Conservation (phyloP, 2,797 vertebrate species). For the Xyrichtys novacula region DNA sequence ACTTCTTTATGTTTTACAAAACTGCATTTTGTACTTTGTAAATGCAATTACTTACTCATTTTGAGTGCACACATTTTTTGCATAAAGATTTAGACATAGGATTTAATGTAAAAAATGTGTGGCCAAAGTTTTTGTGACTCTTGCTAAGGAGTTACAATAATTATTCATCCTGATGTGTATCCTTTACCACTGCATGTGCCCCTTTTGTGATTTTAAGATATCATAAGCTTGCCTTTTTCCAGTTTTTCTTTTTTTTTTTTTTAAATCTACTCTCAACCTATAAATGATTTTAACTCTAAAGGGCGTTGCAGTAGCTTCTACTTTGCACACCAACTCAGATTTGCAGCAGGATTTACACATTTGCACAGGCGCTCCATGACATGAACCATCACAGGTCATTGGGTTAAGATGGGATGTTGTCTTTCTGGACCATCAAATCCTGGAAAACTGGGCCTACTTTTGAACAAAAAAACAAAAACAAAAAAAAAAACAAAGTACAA, state of each 20-base stretch:
- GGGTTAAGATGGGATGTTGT: conserved; percentile 71
- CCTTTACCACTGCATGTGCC: neutral
- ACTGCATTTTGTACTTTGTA: conserved; percentile 8
- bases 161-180: neutral
- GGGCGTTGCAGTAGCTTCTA: conserved; percentile 6
- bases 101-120: too few species aligned
- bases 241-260: neutral
- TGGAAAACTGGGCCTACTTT: conserved; percentile 55
- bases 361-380: conserved; percentile 34
- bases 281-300: conserved; percentile 30
- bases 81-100: neutral
- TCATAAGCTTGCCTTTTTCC: conserved; percentile 19
- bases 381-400: conserved; percentile 56
- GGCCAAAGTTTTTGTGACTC: neutral
- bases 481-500: conserved; percentile 10
- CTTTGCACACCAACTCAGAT: conserved; percentile 45
- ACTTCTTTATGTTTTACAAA: conserved; percentile 11
- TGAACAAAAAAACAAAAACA: conserved; percentile 7
- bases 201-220: neutral
- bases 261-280: conserved; percentile 39
- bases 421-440: conserved; percentile 59
- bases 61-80: neutral
- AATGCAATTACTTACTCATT: conserved; percentile 8
- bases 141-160: too few species aligned
- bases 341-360: conserved; percentile 56